Base-by-base conservation (phyloP, 2,888 invertebrate genomes). In the Chrysolina haemoptera region DNA sequence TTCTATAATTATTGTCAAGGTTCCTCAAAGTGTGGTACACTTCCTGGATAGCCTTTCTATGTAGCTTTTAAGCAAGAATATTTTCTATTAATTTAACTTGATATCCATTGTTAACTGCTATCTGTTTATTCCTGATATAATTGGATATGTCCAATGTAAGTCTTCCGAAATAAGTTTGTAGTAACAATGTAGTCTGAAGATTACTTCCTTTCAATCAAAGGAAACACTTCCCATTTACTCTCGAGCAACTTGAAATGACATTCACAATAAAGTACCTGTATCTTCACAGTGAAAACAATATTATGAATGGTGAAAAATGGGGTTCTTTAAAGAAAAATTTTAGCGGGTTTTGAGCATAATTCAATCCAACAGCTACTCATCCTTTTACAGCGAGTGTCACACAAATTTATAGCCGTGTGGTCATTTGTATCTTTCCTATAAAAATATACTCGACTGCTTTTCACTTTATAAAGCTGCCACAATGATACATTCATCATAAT, bases 401-500 rank as follows among this genome's bases (percentile, higher is more conserved):
- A 75, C 76, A 78, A 78, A 80, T 78, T 78, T 80, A 77, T 79
- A 78, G 75, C 77, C 67, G 70, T 63, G 71, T 67, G 75, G 72
- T 77, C 81, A 80, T 81, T 81, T 80, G 78, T 81, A 81, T 80
- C 79, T 75, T 79, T 79, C 81, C 41, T 70, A 74, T 77, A 79
- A 80, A 79, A 80, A 35, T 16, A 81, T 77, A 79, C 76, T 79
- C 75, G 70, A 76, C 79, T 78, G 75, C 79, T 78, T 79, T 81
- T 77, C 81, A 78, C 75, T 81, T 78, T 81, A 81, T 79, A 75
- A 77, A 79, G 65, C 80, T 81, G 81, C 77, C 80, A 78, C 50
- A 50, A 68, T 48, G 72, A 64, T 70, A 74, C 78, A 81, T 81
- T 75, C 74, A 81, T 81, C 80, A 79, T 80, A 79, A 79, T 10